These are phyloP conservation scores for Gallinago solitaria DNA, from an alignment of 2,797 vertebrate species.

Conservation along the genomic window DNA sequence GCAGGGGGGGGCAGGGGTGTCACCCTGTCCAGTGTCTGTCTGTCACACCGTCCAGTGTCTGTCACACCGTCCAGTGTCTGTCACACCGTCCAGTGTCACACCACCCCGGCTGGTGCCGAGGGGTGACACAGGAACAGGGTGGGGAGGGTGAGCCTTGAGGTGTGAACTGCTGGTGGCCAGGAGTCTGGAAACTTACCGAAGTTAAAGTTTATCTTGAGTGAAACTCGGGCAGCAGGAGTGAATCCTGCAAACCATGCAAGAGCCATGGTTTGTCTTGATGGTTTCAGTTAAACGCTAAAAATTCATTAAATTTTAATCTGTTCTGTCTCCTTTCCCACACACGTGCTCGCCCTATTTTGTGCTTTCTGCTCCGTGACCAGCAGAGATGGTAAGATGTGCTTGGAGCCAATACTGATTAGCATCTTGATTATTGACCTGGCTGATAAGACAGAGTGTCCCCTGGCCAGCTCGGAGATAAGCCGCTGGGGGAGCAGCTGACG, in stretches of 20 bases:
- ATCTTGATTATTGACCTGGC: background rate
- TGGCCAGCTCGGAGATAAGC: fast-evolving
- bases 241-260: background rate
- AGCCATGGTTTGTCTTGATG: background rate
- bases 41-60: fast-evolving
- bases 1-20: fast-evolving
- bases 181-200: background rate
- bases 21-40: too few species aligned
- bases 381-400: background rate
- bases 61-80: too few species aligned
- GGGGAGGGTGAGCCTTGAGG: fast-evolving
- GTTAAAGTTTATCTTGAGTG: background rate
- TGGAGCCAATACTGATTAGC: background rate
- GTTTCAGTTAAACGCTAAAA: background rate
- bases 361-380: background rate
- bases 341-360: background rate
- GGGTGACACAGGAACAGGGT: fast-evolving
- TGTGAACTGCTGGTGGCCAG: background rate
- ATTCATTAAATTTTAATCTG: background rate
- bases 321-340: background rate
- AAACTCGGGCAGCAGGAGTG: fast-evolving
- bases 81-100: too few species aligned
- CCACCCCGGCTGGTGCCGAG: fast-evolving
- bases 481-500: background rate
- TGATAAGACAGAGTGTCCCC: background rate